Evolutionary conservation across 2,888 invertebrate species (phyloP).

Genomic region (Tolmerus cingulatus): DNA sequence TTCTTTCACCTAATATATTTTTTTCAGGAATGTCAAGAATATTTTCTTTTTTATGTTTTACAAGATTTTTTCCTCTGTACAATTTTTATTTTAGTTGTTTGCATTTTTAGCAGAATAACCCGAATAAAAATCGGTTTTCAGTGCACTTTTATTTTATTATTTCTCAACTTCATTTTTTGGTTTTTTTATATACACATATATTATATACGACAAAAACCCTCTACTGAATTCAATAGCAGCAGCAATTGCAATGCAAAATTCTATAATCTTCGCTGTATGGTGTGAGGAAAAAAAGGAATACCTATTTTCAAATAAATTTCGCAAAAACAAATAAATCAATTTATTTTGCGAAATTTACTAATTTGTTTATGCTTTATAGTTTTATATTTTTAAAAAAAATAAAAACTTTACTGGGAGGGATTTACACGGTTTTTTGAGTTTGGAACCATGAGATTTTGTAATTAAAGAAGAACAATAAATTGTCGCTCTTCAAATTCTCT

Average conservation of each 20-base stretch:
- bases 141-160: not conserved
- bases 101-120: not conserved
- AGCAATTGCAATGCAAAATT: not conserved
- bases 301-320: not conserved
- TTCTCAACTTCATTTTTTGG: no score
- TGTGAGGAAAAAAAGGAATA: not conserved
- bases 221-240: not conserved
- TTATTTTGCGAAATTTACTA: no score
- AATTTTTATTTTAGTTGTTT: not conserved
- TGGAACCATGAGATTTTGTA: no score
- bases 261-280: not conserved
- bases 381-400: no score
- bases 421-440: no score
- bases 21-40: not conserved
- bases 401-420: no score
- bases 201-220: not conserved
- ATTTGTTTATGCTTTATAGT: no score
- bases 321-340: no score
- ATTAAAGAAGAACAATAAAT: no score
- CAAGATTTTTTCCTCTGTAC: not conserved
- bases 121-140: slow-evolving; percentile 1
- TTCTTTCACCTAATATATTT: no score
- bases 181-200: not conserved
- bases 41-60: no score
- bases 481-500: no score